These are phyloP conservation scores for Gorsachius goisagi DNA, from an alignment of 2,113 vertebrate species.

Conservation along the genomic window DNA sequence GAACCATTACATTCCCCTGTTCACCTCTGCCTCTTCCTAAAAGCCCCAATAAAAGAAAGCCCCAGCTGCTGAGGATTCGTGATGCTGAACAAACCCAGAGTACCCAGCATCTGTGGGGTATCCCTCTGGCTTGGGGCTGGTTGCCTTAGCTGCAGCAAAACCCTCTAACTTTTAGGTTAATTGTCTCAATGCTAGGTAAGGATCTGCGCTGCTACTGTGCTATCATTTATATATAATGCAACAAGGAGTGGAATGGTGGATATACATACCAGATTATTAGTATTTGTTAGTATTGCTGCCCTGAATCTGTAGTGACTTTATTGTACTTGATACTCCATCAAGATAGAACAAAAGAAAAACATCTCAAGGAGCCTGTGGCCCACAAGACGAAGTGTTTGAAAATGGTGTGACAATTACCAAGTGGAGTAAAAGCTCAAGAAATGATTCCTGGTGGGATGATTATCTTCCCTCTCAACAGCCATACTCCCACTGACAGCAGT, in stretches of 20 bases:
- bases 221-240: accelerated
- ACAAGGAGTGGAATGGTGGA: background rate
- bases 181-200: too few species aligned
- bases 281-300: background rate
- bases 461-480: background rate
- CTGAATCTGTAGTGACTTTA: background rate
- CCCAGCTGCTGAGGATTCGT: background rate
- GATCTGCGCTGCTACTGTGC: background rate
- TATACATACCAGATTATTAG: background rate
- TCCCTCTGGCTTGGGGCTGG: background rate
- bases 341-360: background rate
- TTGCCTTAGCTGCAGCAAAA: background rate
- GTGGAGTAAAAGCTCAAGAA: background rate
- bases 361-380: background rate
- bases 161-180: background rate
- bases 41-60: background rate
- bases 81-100: background rate
- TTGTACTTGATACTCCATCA: background rate
- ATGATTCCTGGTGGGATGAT: background rate
- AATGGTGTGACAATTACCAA: background rate
- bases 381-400: background rate
- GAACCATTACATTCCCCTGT: accelerated
- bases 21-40: background rate
- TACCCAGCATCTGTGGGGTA: background rate
- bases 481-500: background rate